phyloP scores from a whole-genome alignment of 2,113 vertebrate species.

The Apeltes quadracus region DNA sequence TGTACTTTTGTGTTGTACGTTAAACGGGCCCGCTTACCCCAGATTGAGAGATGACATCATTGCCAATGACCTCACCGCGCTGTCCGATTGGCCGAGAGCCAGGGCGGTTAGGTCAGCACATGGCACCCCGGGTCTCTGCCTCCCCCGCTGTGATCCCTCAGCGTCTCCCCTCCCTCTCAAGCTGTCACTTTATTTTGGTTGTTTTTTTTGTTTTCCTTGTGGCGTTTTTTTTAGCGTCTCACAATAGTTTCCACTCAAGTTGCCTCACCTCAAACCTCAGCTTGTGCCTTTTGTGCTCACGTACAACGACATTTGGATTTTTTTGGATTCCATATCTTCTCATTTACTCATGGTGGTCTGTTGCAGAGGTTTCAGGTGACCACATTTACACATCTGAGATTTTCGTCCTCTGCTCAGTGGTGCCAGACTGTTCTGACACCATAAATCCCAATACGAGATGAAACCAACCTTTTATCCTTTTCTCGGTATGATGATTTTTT shows the following conservation, averaged over 20 bases:
- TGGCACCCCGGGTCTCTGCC: constrained; percentile 73
- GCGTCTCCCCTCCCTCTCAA: constrained; percentile 47
- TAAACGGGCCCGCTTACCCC: constrained; percentile 82
- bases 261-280: constrained; percentile 23
- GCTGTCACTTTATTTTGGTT: constrained; percentile 24
- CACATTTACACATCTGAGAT: constrained; percentile 13
- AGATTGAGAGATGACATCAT: constrained; percentile 94
- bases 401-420: background rate
- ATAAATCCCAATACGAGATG: background rate
- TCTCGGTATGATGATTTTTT: background rate
- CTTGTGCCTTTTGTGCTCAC: constrained; percentile 9
- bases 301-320: background rate
- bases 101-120: constrained; percentile 90
- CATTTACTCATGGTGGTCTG: constrained; percentile 1
- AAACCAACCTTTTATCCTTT: background rate
- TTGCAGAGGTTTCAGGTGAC: background rate
- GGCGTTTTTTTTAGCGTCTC: constrained; percentile 12
- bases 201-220: constrained; percentile 39
- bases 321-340: constrained; percentile 1
- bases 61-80: constrained; percentile 79
- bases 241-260: constrained; percentile 38
- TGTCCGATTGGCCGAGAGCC: constrained; percentile 68
- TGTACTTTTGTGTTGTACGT: constrained; percentile 73
- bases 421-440: background rate
- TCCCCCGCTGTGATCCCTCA: constrained; percentile 55